Evolutionary conservation across 2,888 invertebrate species (phyloP).

Genomic region (Coecobrya sp.): DNA sequence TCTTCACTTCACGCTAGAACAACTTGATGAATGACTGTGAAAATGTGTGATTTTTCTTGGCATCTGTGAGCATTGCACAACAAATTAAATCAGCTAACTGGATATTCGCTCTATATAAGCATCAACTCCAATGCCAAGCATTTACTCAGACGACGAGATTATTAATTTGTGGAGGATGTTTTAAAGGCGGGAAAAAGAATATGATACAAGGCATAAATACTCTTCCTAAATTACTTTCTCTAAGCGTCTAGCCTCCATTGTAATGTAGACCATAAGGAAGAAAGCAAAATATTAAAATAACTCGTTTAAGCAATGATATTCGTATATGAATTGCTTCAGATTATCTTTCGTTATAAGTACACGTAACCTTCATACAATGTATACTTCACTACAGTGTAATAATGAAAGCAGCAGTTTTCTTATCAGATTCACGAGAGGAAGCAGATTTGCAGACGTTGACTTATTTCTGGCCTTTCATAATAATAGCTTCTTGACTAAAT

Average conservation of each 20-base stretch:
- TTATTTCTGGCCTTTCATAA: conserved; percentile 81
- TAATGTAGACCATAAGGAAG: not conserved
- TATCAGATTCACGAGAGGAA: conserved; percentile 85
- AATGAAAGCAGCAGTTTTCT: conserved; percentile 66
- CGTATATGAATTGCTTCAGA: not conserved
- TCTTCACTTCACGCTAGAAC: conserved; percentile 7
- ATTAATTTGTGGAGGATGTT: not conserved
- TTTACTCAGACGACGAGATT: not conserved
- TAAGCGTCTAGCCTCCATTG: not conserved
- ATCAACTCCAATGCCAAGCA: not conserved
- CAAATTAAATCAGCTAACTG: no score
- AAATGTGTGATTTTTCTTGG: conserved; percentile 25
- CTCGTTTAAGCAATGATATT: not conserved
- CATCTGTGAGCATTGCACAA: conserved; percentile 17
- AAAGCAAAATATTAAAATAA: not conserved
- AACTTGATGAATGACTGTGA: conserved; percentile 28
- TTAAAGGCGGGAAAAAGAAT: no score
- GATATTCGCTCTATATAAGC: no score
- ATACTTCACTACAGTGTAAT: not conserved
- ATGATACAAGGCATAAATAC: no score
- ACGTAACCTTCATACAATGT: not conserved
- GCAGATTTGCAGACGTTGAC: conserved; percentile 85
- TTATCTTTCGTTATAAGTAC: not conserved
- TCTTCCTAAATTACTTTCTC: not conserved
- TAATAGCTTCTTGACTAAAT: conserved; percentile 67